These are phyloP conservation scores for Polyploca ridens DNA, from an alignment of 2,888 invertebrate species.

Conservation along the genomic window DNA sequence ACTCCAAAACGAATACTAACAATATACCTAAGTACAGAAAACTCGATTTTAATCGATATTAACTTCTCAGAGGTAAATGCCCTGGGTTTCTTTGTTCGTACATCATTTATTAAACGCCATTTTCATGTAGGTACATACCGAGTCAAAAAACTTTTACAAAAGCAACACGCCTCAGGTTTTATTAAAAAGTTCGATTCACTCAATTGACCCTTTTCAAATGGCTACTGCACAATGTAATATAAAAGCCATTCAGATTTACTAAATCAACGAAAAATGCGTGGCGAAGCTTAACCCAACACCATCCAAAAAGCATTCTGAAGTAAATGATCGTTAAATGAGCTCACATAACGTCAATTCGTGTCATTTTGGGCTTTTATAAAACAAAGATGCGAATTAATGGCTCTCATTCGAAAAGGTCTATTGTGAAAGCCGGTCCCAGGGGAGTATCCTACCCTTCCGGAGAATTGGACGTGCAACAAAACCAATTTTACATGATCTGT, in stretches of 20 bases:
- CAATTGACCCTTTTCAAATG: not conserved
- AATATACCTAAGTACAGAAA: not conserved
- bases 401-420: conserved; percentile 78
- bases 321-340: conserved; percentile 73
- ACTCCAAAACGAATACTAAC: not conserved
- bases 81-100: not conserved
- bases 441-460: conserved; percentile 71
- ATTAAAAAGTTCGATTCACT: not conserved
- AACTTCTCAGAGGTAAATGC: not conserved
- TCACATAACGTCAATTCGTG: conserved; percentile 74
- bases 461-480: conserved; percentile 76
- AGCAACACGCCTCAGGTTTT: not conserved
- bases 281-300: conserved; percentile 43
- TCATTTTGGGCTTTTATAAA: conserved; percentile 78
- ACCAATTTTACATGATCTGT: conserved; percentile 64
- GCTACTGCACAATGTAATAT: not conserved
- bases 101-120: not conserved
- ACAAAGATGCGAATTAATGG: conserved; percentile 83
- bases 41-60: not conserved
- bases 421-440: conserved; percentile 76
- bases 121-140: too few relatives aligned
- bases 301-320: conserved; percentile 52
- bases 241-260: not conserved
- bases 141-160: conserved; percentile 2
- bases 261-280: conserved; percentile 23